A percentile compares a stretch with the other conserved stretches of the same genome.
Conservation (phyloP, 2,113 vertebrate genomes). For the Gnathonemus echidnorhynchus region DNA sequence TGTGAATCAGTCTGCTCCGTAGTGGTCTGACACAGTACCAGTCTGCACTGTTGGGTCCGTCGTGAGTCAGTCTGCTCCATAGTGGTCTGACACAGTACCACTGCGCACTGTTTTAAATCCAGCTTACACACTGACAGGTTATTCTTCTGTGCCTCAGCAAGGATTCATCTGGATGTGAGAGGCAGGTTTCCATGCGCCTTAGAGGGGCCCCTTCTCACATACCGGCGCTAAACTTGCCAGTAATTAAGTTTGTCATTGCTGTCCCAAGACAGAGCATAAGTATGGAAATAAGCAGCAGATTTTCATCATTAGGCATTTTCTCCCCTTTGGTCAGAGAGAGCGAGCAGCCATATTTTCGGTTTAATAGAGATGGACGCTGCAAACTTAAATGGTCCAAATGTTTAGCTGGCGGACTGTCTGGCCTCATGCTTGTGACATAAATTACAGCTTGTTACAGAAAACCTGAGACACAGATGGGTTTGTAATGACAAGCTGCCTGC, state of each 20-base stretch:
- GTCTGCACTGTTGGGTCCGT: too few relatives aligned
- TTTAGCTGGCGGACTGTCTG: not conserved
- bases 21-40: too few relatives aligned
- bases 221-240: not conserved
- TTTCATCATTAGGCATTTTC: not conserved
- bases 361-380: not conserved
- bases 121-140: not conserved
- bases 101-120: not conserved
- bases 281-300: not conserved
- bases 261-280: not conserved
- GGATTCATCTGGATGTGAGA: not conserved
- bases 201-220: not conserved
- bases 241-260: not conserved
- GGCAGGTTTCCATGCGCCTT: not conserved
- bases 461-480: not conserved
- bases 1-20: too few relatives aligned
- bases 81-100: not conserved
- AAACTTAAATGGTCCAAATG: not conserved
- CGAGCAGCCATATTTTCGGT: not conserved
- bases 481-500: not conserved
- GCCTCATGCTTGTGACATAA: conserved; percentile 5
- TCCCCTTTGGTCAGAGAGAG: not conserved
- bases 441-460: conserved; percentile 10
- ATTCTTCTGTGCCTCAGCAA: not conserved
- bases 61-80: too few relatives aligned